Evolutionary conservation across 1,140 invertebrate genomes (phyloP).

Genomic region (Drosophila teissieri): DNA sequence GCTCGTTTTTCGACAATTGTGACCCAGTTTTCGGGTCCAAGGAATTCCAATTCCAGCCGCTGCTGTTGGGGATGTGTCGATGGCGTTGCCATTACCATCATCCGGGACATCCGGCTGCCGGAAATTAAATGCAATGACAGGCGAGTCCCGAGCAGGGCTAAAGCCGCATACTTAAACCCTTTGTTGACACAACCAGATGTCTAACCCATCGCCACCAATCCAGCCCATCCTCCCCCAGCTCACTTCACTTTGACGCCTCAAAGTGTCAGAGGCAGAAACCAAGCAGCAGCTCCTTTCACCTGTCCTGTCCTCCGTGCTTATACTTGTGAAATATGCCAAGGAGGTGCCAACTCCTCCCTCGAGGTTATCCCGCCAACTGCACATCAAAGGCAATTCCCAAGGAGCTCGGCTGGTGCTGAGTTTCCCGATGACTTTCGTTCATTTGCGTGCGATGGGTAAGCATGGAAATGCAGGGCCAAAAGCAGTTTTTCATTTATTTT

Average conservation of each 20-base stretch:
- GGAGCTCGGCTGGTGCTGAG: constrained; percentile 23
- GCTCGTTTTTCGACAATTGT: constrained; percentile 49
- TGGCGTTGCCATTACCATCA: constrained; percentile 59
- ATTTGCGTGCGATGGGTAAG: constrained; percentile 52
- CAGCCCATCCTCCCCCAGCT: not conserved
- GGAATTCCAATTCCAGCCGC: constrained; percentile 70
- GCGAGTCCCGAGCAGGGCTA: constrained; percentile 46
- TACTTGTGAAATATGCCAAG: constrained; percentile 63
- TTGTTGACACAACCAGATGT: constrained; percentile 55
- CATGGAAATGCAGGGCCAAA: constrained; percentile 67
- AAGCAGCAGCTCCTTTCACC: constrained; percentile 46
- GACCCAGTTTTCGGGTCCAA: constrained; percentile 59
- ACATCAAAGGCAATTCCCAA: constrained; percentile 75
- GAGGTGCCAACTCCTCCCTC: constrained; percentile 34
- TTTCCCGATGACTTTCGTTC: constrained; percentile 43
- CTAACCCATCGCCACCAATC: constrained; percentile 8
- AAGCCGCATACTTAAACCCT: constrained; percentile 63
- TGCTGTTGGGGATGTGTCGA: constrained; percentile 48
- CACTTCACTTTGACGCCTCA: constrained; percentile 37
- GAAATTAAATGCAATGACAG: constrained; percentile 79
- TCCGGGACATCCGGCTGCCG: constrained; percentile 61
- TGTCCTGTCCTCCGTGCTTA: constrained; percentile 61
- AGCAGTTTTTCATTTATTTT: constrained; percentile 81
- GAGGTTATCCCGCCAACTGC: constrained; percentile 40
- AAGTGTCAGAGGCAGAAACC: constrained; percentile 39